Base-by-base conservation (phyloP, 1,140 invertebrate genomes). In the Drosophila cardini region DNA sequence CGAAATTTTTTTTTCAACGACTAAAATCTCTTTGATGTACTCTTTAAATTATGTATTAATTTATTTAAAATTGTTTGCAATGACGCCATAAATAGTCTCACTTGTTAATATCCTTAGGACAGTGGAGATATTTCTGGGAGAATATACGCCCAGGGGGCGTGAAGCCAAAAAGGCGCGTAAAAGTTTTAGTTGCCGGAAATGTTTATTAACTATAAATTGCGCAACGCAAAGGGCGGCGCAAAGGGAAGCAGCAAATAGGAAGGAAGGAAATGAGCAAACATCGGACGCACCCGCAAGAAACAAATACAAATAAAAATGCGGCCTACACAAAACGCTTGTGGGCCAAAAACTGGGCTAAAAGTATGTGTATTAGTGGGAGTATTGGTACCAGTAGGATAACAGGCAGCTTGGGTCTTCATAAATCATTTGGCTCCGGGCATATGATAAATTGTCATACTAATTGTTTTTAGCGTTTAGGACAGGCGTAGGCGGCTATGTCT, bases 371-470 rank as follows among this genome's bases (percentile, higher is more conserved):
- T 62, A 50, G 38, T 80, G 63, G 21, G 21, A 26, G 16, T 72
- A 61, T 67, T 43, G 63, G 21, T 26, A 26, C 21, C 21, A 26
- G 21, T 38, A 32, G 46, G 40, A 69, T 40, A 26, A 38, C 38
- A 62, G 43, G 53, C 45, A 62, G 64, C 42, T 57, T 32, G 70
- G 58, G 72, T 68, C 68, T 78, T 76, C 87, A 90, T 90, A 90
- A 90, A 90, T 90, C 86, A 90, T 90, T 78, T 45, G 73, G 72
- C 69, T 78, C 71, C 68, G 74, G 77, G 82, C 82, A 71, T 80
- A 90, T 90, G 86, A 90, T 90, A 90, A 90, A 90, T 90, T 90
- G 87, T 87, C 87, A 87, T 90, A 90, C 87, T 90, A 90, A 90
- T 90, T 90, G 87, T 90, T 90, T 90, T 90, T 78, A 83, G 72